Base-by-base conservation (phyloP, 2,113 vertebrate species). In the Mandrillus leucophaeus region DNA sequence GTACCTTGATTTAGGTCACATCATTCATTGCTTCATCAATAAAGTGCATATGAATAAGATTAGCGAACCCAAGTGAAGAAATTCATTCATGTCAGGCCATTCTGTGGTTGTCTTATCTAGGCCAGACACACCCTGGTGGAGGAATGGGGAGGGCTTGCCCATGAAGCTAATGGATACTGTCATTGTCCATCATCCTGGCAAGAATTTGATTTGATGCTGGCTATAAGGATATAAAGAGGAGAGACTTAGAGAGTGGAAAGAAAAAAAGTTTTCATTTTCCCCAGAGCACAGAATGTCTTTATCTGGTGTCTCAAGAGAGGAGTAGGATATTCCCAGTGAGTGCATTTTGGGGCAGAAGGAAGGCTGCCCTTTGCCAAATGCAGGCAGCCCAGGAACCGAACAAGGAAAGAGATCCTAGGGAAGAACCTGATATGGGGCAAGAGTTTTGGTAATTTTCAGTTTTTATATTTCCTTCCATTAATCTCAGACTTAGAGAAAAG, bases 81-180 rank as follows among this genome's bases (percentile, higher is more conserved):
- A 68, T 18, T 38, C 72, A 59, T 95, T 70, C 59, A 82, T 57
- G 76, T 78, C 72, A 72, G 43, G 75, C 32, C 23, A 8, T 38
- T 88, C 48, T 93, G 81, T 66, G 93, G 93, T 76, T 82, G 40
- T 93, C 57, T 95, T 94, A 95, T 96, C 90, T 86, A 72, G 64
- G 59, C n/a, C 78, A 98, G 85, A 91, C 52, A 94, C 38, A 73
- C 40, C 11, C 72, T 23, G 22, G n/a, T 23, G 6, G 11, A 64
- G 17, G 48, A 0, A 40, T 5, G 32, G 2, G 9, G 8, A 73
- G 40, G 8, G 30, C 30, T 85, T 82, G 48, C 76, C 73, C 48
- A 95, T 70, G 79, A 95, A 93, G 48, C 40, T 78, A 92, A 79
- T 73, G n/a, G 32, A 95, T 75, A 59, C 3, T 94, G n/a, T 87